Base-by-base conservation (phyloP, 2,113 vertebrate genomes). In the Lichenostomus cassidix region DNA sequence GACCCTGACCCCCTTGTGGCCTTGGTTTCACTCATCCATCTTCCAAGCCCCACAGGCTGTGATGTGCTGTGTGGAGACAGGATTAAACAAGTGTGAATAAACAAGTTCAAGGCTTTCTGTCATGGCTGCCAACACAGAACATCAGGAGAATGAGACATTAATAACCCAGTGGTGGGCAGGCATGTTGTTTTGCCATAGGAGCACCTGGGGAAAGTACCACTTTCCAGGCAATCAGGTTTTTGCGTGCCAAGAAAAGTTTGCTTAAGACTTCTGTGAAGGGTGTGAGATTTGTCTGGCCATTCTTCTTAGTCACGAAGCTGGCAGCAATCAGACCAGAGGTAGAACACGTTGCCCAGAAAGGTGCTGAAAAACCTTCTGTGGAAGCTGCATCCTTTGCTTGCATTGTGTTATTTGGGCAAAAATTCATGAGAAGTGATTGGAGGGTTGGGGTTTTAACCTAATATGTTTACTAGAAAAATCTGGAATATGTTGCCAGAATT, bases 11-110 rank as follows among this genome's bases (percentile, higher is more conserved):
- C 68, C 87, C 95, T 97, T 18, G 1, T 97, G 97, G 94, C 97
- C 97, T 96, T 97, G 89, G 84, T 89, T 97, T 73, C 94, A 91
- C 88, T 97, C 98, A 98, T 98, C 97, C 97, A 97, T 98, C 98
- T 98, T 98, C 95, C 97, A 91, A 97, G 97, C 94, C 80, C 96
- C 96, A 95, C 96, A 95, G 96, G 71, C 97, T 94, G 95, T 83
- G 94, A 96, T 94, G 95, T 94, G 96, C 87, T 93, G 58, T 94
- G 82, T 94, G 96, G 96, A 98, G 95, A 97, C 92, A 96, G 96
- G 96, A 98, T 98, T 98, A 98, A 98, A 97, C 92, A 97, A 97
- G 98, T 98, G 98, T 98, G 98, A 98, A 98, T 98, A 98, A 98
- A 98, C 97, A 98, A 98, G 98, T 98, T 98, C 96, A 98, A 96